Evolutionary conservation across 1,140 invertebrate genomes (phyloP), one percentile per base, ranked within the genome.

Genomic region (Cyclina sinensis): DNA sequence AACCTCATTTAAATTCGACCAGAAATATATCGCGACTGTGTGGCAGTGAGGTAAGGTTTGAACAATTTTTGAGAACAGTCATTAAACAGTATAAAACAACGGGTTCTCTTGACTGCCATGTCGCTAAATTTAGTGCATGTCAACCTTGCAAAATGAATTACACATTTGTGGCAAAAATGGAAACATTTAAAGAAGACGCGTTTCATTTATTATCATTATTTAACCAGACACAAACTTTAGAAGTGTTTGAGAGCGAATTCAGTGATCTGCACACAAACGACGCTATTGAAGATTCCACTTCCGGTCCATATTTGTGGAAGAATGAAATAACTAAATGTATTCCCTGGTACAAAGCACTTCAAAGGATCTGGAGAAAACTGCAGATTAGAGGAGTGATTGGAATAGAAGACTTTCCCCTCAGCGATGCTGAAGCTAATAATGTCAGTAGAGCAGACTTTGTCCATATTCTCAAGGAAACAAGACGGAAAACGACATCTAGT

Each of bases 91-190:
- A 74, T 21, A 32, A 54, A n/a, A 35, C 14, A 46, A 51, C 27
- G 16, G 0, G 27, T 21, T 30, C 37, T 16, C 24, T 73, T 16
- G 68, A 85, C 46, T 43, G 48, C 7, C 82, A 85, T 54, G 54
- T 85, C 9, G 24, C 27, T 3, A 54, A 21, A 24, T 51, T 51
- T 16, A 48, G 57, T n/a, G n/a, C 37, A n/a, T 85, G 82, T 39
- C 12, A 70, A 12, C 82, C 82, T 7, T 85, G 82, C 32, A 16
- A 9, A 54, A 57, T 54, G 24, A 51, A 85, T 24, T 85, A 73
- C 30, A 74, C 39, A 35, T 85, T 70, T 46, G 39, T 85, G 32
- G 90, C 21, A 14, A 86, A 74, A 21, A 86, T 86, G 84, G 84
- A 86, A 24, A 74, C 84, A 16, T 86, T 86, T 48, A 46, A 78